Evolutionary conservation across 2,888 invertebrate genomes (phyloP).

Genomic region (Papilio demoleus): DNA sequence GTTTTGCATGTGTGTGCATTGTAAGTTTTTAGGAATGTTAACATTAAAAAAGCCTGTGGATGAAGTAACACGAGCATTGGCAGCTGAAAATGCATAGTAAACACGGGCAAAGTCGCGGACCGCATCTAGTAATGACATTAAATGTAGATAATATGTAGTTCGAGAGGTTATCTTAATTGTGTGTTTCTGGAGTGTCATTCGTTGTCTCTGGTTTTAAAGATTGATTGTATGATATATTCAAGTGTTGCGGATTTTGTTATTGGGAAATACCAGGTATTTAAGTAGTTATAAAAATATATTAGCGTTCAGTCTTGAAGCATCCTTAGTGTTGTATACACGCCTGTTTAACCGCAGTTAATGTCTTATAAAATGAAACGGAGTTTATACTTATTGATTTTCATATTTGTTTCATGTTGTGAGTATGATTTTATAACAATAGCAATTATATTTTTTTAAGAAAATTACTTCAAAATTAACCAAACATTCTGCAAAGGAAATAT

Average conservation of each 20-base stretch:
- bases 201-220: neutral
- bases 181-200: neutral
- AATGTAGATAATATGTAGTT: constrained; percentile 6
- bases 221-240: too few relatives aligned
- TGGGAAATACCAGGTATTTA: too few relatives aligned
- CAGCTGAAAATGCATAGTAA: too few relatives aligned
- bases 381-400: neutral
- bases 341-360: neutral
- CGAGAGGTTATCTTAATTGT: neutral
- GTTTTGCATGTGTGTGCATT: too few relatives aligned
- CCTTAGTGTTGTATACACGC: neutral
- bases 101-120: too few relatives aligned
- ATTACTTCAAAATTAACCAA: too few relatives aligned
- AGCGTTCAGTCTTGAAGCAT: neutral
- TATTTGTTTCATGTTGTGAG: constrained; percentile 18
- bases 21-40: too few relatives aligned
- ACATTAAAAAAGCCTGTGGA: too few relatives aligned
- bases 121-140: too few relatives aligned
- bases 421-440: neutral
- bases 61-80: too few relatives aligned
- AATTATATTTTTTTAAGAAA: neutral
- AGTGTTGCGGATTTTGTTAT: too few relatives aligned
- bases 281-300: neutral
- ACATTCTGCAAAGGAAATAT: too few relatives aligned
- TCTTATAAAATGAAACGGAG: neutral